Evolutionary conservation across 2,113 vertebrate genomes (phyloP).

Genomic region (Nibea albiflora): DNA sequence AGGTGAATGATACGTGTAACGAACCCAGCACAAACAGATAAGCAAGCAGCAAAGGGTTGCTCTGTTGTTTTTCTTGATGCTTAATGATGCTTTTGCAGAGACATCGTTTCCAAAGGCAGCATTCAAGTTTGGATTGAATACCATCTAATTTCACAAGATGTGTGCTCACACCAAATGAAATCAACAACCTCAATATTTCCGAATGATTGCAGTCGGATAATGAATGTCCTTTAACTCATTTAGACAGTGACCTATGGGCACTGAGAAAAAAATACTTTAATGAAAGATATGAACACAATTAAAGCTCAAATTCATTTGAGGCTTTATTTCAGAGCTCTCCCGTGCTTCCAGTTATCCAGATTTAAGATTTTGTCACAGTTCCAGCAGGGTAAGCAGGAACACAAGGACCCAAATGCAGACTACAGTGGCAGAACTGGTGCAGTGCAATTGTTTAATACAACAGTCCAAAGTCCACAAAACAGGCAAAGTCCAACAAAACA

Average conservation of each 20-base stretch:
- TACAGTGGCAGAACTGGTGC: no score
- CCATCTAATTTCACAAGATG: not conserved
- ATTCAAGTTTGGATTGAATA: not conserved
- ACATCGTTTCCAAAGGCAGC: constrained; percentile 11
- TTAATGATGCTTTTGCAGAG: constrained; percentile 38
- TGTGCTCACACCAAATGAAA: constrained; percentile 5
- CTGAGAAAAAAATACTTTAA: not conserved
- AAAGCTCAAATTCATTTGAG: not conserved
- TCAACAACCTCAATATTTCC: not conserved
- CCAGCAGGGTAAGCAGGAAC: no score
- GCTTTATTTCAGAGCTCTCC: not conserved
- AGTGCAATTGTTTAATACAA: no score
- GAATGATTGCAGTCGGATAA: not conserved
- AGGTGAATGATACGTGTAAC: constrained; percentile 26
- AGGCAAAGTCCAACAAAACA: no score
- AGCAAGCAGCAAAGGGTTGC: not conserved
- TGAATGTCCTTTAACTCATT: not conserved
- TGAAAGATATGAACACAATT: not conserved
- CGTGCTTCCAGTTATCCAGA: not conserved
- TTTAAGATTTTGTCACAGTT: not conserved
- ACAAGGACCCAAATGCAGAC: no score
- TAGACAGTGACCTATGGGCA: not conserved
- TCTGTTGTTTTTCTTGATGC: not conserved
- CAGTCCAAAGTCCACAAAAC: no score
- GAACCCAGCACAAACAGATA: not conserved